A percentile compares a stretch with the other conserved stretches of the same genome.
Evolutionary conservation across 2,797 vertebrate species (phyloP).

Genomic region (Mionectes olivaceus): DNA sequence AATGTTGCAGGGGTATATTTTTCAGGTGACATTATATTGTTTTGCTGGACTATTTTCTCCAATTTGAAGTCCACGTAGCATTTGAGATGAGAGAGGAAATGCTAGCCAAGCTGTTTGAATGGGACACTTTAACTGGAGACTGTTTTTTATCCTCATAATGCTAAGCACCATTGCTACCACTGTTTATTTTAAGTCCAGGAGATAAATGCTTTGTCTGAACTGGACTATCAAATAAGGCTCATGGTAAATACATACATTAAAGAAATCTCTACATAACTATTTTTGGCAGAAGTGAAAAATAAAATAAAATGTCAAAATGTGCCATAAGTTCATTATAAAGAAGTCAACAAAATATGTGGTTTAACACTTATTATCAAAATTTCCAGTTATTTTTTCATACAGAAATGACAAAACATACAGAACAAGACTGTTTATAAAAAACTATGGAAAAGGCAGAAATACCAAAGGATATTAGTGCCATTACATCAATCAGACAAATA

Average conservation of each 20-base stretch:
- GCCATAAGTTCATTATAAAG: not conserved
- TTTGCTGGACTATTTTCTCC: not conserved
- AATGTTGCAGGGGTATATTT: not conserved
- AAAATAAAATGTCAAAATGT: not conserved
- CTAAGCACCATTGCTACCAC: not conserved
- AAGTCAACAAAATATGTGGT: not conserved
- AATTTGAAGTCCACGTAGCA: conserved; percentile 21
- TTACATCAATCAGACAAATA: not conserved
- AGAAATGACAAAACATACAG: not conserved
- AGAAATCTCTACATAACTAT: not conserved
- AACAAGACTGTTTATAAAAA: not conserved
- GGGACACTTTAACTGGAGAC: not conserved
- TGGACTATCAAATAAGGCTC: not conserved
- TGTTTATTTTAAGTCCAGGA: not conserved
- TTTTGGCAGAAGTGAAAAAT: not conserved
- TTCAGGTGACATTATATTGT: not conserved
- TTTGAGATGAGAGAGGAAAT: not conserved
- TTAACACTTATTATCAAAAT: not conserved
- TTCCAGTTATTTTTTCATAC: not conserved
- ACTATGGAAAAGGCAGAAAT: not conserved
- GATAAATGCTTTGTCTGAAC: not conserved
- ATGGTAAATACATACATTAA: not conserved
- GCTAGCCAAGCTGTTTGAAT: not conserved
- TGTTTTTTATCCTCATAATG: not conserved
- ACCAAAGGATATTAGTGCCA: not conserved